Base-by-base conservation (phyloP, 2,888 invertebrate genomes). In the Xestia rhomboidea region DNA sequence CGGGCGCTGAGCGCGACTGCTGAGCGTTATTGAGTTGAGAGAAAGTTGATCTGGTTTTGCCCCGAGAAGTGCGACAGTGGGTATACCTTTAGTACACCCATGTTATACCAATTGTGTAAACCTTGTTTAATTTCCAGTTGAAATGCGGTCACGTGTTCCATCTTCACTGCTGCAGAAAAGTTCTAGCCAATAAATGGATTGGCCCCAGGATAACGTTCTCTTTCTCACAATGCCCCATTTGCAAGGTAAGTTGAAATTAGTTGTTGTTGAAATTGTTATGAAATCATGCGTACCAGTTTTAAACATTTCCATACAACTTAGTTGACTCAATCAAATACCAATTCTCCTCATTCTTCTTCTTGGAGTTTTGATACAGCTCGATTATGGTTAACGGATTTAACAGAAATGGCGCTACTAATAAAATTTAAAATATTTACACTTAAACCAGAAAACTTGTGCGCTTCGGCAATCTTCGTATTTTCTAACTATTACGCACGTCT, bases 111-210 rank as follows among this genome's bases (percentile, higher is more conserved):
- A 15, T 27, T 30, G 27, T 30, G 57, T 60, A 60, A 60, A 30
- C 18, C 30, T 57, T 27, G 30, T 34, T 84, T 87, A 82, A 72
- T 91, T 85, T 81, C 41, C 84, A 99, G 98, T 95, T 99, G 73
- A 97, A 98, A 87, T 99, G 99, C 94, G 99, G 99, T 0, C 99
- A 99, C 93, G 99, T 99, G 24, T 99, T 99, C 94, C 99, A 99
- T 92, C 97, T 98, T 76, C 99, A 99, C 91, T 99, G 99, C 95
- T 98, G 98, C 92, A 98, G 98, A 91, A 98, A 98, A 80, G 98
- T 99, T 2, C 96, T 99, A 72, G 97, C 97, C 89, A 98, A 98
- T 92, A 97, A 98, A 86, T 99, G 99, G 99, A 98, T 98, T 57
- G 99, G 99, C 4, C 99, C 99, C 0, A 97, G 99, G 83, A 99